Percentiles rank a stretch among this genome's conserved stretches.
These are phyloP conservation scores for Gymnopithys bicolor DNA, from an alignment of 2,797 vertebrate genomes.

Conservation along the genomic window DNA sequence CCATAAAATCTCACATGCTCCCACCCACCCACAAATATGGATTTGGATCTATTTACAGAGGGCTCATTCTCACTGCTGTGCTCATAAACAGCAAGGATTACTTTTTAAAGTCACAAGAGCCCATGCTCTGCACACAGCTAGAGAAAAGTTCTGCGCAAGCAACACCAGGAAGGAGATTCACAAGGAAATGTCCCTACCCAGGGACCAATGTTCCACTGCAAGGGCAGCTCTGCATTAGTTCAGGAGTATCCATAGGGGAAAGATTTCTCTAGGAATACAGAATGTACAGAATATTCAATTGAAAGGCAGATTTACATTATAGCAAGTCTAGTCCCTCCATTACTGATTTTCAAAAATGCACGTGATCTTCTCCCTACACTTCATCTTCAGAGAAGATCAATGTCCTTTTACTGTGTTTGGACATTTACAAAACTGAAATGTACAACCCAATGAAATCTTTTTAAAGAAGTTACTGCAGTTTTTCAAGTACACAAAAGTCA, in stretches of 20 bases:
- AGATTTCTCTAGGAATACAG: background rate
- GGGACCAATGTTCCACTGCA: background rate
- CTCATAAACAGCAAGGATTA: background rate
- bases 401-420: background rate
- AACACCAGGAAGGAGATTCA: background rate
- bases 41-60: background rate
- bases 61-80: background rate
- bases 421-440: background rate
- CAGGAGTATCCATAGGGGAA: background rate
- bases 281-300: background rate
- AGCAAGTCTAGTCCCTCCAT: background rate
- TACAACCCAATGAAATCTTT: background rate
- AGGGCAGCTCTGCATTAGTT: background rate
- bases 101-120: background rate
- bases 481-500: background rate
- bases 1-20: background rate
- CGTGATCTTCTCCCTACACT: background rate
- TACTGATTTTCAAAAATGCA: background rate
- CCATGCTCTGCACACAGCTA: background rate
- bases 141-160: background rate
- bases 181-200: background rate
- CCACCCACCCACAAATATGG: background rate
- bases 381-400: background rate
- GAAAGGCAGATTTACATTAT: background rate
- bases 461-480: background rate